Percentiles rank a stretch among this genome's conserved stretches.
These are phyloP conservation scores for Microdon myrmicae DNA, from an alignment of 2,888 invertebrate genomes.

Conservation along the genomic window DNA sequence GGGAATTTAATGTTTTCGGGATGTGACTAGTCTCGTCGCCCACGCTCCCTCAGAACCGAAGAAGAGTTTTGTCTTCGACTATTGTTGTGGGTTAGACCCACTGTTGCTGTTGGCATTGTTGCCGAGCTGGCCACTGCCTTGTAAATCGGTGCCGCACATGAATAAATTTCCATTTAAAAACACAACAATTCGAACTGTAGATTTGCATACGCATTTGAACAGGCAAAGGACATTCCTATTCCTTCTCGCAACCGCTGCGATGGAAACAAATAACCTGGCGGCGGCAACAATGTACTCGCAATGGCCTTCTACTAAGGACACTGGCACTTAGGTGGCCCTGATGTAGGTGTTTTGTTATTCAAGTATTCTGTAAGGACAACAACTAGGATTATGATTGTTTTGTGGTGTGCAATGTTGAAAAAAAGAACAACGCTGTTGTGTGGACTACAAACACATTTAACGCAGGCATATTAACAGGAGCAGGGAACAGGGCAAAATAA, in stretches of 20 bases:
- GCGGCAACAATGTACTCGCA: constrained; percentile 27
- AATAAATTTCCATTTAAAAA: constrained; percentile 48
- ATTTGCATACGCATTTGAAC: constrained; percentile 39
- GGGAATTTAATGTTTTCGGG: too few relatives aligned
- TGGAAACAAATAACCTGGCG: constrained; percentile 44
- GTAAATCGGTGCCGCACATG: constrained; percentile 44
- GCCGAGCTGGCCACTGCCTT: constrained; percentile 22
- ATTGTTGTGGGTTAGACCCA: constrained; percentile 17
- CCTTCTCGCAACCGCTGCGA: constrained; percentile 17
- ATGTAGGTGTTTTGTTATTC: constrained; percentile 38
- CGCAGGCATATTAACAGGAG: too few relatives aligned
- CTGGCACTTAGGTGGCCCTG: not conserved
- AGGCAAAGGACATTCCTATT: too few relatives aligned
- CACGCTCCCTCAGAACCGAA: too few relatives aligned
- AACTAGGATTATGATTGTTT: constrained; percentile 38
- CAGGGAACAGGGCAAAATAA: too few relatives aligned
- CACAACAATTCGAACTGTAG: constrained; percentile 34
- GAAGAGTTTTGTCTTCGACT: too few relatives aligned
- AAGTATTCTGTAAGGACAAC: constrained; percentile 20
- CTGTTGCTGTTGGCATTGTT: constrained; percentile 9
- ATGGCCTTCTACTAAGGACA: not conserved
- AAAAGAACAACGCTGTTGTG: too few relatives aligned
- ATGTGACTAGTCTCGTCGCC: too few relatives aligned
- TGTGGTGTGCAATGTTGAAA: constrained; percentile 12
- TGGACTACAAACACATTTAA: too few relatives aligned